A percentile compares a stretch with the other conserved stretches of the same genome.
Evolutionary conservation across 92 coral and sea anemone genomes (phyloP).

Genomic region (Pocillopora meandrina): DNA sequence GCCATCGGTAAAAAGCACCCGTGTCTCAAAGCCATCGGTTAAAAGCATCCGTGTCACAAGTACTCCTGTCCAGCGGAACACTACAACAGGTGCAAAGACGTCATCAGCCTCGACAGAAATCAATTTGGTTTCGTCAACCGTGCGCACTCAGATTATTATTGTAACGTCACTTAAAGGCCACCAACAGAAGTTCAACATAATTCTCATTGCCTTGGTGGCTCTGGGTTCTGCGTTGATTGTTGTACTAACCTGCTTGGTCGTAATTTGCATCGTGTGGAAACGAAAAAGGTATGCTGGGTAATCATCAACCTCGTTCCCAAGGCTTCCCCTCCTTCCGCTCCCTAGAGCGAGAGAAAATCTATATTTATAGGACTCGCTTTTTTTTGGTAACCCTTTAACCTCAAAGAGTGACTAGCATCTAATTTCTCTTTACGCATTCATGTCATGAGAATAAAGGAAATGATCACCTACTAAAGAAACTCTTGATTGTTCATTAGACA

Average conservation of each 20-base stretch:
- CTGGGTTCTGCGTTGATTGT: conserved; percentile 22
- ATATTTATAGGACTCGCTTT: no score
- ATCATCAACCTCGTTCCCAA: neutral
- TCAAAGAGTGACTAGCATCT: no score
- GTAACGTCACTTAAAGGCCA: conserved; percentile 2
- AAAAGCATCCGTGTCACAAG: neutral
- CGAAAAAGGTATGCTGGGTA: conserved; percentile 20
- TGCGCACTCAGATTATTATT: neutral
- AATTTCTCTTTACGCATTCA: no score
- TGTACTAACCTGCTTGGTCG: neutral
- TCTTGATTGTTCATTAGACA: no score
- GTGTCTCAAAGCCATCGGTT: neutral
- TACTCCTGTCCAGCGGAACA: conserved; percentile 1
- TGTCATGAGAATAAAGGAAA: no score
- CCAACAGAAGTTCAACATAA: conserved; percentile 3
- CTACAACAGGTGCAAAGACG: neutral
- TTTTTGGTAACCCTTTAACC: no score
- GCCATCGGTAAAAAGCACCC: neutral
- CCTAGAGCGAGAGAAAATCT: neutral
- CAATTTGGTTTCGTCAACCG: neutral
- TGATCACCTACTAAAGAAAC: no score
- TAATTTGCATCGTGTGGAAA: conserved; percentile 14
- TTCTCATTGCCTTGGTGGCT: conserved; percentile 21
- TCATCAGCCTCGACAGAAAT: neutral
- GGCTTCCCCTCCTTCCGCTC: neutral